Base-by-base conservation (phyloP, 2,797 vertebrate genomes). In the Dallia pectoralis region DNA sequence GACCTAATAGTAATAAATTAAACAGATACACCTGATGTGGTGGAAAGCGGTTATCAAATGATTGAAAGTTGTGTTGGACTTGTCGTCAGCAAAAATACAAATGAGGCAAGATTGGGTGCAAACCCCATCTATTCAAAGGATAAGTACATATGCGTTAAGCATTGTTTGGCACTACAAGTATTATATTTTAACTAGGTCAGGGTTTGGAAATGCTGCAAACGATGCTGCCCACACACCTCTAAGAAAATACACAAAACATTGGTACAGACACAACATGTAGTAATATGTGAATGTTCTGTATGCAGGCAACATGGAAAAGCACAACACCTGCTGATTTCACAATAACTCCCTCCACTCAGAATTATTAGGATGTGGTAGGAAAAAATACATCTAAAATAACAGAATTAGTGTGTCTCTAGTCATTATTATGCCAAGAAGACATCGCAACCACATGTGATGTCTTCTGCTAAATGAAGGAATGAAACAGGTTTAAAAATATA, bases 1-100 rank as follows among this genome's bases (percentile, higher is more conserved):
- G 86, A 89, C 83, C 86, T 84, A 74, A 53, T 48, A 70, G 77
- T 67, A 78, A 80, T 30, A 0, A 3, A 71, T 47, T 30, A 66
- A 9, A 68, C 59, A n/a, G 40, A 22, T 5, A 40, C 12, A 67
- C 66, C 22, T 11, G 11, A 25, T 56, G 12, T 12, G 25, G 0
- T 2, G 53, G 11, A 22, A 22, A 25, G 25, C 53, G 53, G 16
- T 4, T 12, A n/a, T 18, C 44, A 49, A 30, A 6, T 30, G 18
- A 69, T 69, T 29, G 51, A 22, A 51, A 25, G 67, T 67, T 4
- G 40, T 40, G 64, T 18, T 29, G 22, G 25, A 29, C 25, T 0
- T 9, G 22, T 27, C 9, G 53, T 25, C n/a, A 59, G 22, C 22
- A 14, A 25, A 25, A 59, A 59, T 25, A 59, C 22, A 25, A 59